phyloP scores from a whole-genome alignment of 1,140 invertebrate genomes.

The Drosophila pruinosa region DNA sequence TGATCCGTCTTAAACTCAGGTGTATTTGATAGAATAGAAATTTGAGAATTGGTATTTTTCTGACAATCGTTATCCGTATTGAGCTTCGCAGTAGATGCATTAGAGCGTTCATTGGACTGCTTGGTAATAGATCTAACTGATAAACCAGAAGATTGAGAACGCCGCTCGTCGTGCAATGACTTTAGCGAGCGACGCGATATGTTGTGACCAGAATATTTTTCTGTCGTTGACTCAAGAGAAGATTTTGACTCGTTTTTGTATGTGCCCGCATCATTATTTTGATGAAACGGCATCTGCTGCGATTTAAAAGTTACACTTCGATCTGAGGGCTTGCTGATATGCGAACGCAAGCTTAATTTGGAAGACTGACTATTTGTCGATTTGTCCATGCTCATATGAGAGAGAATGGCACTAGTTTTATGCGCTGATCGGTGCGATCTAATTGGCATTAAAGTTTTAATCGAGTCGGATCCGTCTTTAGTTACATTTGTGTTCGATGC shows the following conservation, averaged over 20 bases:
- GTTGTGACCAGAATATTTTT: background rate
- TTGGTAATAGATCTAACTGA: too few species aligned
- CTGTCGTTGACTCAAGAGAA: background rate
- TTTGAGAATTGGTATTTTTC: background rate
- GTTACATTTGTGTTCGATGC: background rate
- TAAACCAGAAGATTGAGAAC: too few species aligned
- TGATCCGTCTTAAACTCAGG: background rate
- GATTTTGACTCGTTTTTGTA: background rate
- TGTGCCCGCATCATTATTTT: background rate
- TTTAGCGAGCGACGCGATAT: background rate
- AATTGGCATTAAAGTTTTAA: slow-evolving; percentile 39
- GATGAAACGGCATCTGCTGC: background rate
- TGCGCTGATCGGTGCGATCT: background rate
- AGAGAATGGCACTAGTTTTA: background rate
- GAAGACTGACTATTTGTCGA: background rate
- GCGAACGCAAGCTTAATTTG: background rate
- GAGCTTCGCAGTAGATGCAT: background rate
- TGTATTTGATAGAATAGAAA: background rate
- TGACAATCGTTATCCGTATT: background rate
- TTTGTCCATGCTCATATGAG: background rate
- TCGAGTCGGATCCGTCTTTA: background rate
- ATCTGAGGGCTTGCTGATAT: background rate
- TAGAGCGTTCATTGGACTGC: background rate
- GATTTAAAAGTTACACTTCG: background rate
- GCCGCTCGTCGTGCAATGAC: background rate